phyloP scores from a whole-genome alignment of 2,113 vertebrate genomes.

The Oceanites oceanicus region DNA sequence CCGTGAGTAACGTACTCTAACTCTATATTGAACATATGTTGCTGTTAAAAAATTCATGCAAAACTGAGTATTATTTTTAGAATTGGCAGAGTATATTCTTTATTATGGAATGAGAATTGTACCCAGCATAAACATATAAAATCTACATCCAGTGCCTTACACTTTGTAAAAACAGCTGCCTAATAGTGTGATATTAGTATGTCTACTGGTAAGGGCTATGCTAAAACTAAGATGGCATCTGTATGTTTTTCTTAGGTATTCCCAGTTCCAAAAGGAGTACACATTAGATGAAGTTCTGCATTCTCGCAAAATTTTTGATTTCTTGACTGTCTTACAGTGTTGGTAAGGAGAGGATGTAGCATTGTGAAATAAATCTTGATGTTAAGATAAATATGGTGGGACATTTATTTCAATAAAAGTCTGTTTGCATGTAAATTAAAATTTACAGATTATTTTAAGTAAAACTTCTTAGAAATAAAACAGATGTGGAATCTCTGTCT shows the following conservation, averaged over 20 bases:
- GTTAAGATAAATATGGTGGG: background rate
- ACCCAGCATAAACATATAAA: background rate
- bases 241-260: conserved; percentile 78
- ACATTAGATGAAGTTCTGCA: conserved; percentile 86
- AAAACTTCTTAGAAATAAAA: background rate
- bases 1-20: conserved; percentile 80
- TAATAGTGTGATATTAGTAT: background rate
- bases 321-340: conserved; percentile 91
- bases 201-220: background rate
- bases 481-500: background rate
- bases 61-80: background rate
- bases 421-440: background rate
- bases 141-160: background rate
- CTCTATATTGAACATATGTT: rapidly evolving
- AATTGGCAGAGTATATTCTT: background rate
- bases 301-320: conserved; percentile 87
- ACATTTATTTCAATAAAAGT: background rate
- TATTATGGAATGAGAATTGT: background rate
- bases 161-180: background rate
- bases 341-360: conserved; percentile 82
- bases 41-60: background rate
- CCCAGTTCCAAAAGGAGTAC: conserved; percentile 92
- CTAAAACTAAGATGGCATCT: background rate
- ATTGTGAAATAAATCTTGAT: conserved; percentile 9
- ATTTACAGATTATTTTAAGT: background rate